These are phyloP conservation scores for Hirundo rustica DNA, from an alignment of 2,797 vertebrate species.

Conservation along the genomic window DNA sequence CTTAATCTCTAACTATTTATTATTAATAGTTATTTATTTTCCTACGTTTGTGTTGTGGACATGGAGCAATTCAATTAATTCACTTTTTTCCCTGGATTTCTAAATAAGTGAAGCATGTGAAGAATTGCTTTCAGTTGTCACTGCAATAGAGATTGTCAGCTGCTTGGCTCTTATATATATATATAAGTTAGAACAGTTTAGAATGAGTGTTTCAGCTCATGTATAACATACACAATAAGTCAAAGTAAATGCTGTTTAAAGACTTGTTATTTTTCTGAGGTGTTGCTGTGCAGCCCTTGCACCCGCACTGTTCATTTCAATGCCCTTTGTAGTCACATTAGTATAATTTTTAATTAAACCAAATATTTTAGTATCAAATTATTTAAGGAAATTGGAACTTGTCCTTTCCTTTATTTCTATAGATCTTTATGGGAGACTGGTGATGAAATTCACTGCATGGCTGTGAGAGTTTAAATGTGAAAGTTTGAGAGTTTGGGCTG, in stretches of 20 bases:
- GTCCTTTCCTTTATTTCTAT: neutral
- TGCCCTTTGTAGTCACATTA: neutral
- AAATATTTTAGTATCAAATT: neutral
- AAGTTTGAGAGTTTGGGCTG: neutral
- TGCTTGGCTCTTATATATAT: neutral
- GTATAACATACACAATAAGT: neutral
- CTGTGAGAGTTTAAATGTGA: neutral
- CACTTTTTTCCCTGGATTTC: neutral
- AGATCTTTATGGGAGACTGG: neutral
- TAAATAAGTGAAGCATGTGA: neutral
- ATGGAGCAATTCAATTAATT: neutral
- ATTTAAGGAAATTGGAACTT: neutral
- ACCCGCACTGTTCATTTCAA: neutral
- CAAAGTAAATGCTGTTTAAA: neutral
- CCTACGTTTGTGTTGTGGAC: neutral
- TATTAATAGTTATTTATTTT: neutral
- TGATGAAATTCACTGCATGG: neutral
- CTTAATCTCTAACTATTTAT: neutral
- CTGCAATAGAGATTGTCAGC: neutral
- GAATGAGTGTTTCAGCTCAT: neutral
- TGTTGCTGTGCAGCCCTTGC: neutral
- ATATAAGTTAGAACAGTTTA: neutral
- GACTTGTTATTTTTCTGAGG: neutral
- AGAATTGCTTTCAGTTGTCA: neutral
- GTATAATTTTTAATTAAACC: neutral